phyloP scores from a whole-genome alignment of 2,797 vertebrate species.

The Coregonus sp. region DNA sequence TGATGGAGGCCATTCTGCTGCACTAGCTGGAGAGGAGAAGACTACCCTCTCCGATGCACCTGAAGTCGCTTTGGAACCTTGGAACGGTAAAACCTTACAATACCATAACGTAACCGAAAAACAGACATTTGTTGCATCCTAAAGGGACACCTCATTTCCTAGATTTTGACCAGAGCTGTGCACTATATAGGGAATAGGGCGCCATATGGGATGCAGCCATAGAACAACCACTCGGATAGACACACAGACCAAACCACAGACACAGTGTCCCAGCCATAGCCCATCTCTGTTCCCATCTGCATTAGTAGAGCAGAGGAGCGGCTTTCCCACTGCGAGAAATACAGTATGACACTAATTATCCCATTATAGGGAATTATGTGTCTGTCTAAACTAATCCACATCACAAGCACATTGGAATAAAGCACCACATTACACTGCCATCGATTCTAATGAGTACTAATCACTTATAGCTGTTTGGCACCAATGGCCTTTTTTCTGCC shows the following conservation, averaged over 20 bases:
- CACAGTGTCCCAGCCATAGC: background rate
- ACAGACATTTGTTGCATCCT: background rate
- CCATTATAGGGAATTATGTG: constrained; percentile 30
- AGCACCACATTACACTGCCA: constrained; percentile 9
- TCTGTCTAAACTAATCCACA: constrained; percentile 28
- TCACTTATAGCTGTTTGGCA: constrained; percentile 36
- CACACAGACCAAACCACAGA: constrained; percentile 20
- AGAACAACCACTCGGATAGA: constrained; percentile 1
- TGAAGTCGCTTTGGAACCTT: constrained; percentile 51
- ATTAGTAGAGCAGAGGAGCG: constrained; percentile 2
- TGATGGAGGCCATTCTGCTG: constrained; percentile 89
- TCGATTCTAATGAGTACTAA: constrained; percentile 39
- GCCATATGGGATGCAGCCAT: background rate
- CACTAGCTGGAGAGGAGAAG: constrained; percentile 91
- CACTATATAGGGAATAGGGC: background rate
- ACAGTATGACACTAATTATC: background rate
- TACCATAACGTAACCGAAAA: background rate
- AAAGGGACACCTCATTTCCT: background rate
- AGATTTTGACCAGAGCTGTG: background rate
- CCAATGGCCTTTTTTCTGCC: background rate
- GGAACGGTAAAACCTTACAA: constrained; percentile 74
- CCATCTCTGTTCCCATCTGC: background rate
- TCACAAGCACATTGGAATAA: constrained; percentile 18
- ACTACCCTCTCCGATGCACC: constrained; percentile 88
- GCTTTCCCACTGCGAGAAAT: constrained; percentile 2